phyloP scores from a whole-genome alignment of 1,140 invertebrate species.

The Potamilus streckersoni region DNA sequence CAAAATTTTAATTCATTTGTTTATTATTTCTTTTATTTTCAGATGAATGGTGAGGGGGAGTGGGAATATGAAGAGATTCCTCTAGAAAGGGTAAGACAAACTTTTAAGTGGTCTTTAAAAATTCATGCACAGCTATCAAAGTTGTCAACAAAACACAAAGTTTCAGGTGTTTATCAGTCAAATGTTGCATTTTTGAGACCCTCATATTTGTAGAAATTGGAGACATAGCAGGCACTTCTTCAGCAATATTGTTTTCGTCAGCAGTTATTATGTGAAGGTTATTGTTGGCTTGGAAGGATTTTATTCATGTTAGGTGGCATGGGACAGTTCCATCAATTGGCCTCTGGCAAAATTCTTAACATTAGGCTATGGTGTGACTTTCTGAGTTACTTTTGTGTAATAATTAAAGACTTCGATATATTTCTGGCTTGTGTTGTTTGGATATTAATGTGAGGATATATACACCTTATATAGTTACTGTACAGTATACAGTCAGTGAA shows the following conservation, averaged over 20 bases:
- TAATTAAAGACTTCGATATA: too few species aligned
- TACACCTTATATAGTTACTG: too few species aligned
- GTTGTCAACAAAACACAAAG: background rate
- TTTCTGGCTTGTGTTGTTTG: too few species aligned
- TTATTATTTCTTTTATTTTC: slow-evolving; percentile 19
- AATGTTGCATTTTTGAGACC: background rate
- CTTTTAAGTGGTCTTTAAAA: background rate
- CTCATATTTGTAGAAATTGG: background rate
- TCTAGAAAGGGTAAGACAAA: slow-evolving; percentile 53
- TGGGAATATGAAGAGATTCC: slow-evolving; percentile 63
- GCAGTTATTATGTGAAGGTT: background rate
- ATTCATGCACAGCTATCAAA: background rate
- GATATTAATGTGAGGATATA: too few species aligned
- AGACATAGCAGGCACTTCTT: background rate
- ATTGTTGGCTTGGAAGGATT: background rate
- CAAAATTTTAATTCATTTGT: too few species aligned
- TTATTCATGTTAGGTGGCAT: too few species aligned
- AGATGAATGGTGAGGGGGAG: slow-evolving; percentile 57
- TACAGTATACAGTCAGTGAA: too few species aligned
- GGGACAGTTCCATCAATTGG: too few species aligned
- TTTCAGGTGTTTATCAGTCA: background rate
- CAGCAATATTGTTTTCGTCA: background rate
- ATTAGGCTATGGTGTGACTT: too few species aligned
- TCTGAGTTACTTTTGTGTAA: too few species aligned
- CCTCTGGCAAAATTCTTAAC: too few species aligned